phyloP scores from a whole-genome alignment of 2,888 invertebrate genomes.

The Nephrocerus scutellatus region DNA sequence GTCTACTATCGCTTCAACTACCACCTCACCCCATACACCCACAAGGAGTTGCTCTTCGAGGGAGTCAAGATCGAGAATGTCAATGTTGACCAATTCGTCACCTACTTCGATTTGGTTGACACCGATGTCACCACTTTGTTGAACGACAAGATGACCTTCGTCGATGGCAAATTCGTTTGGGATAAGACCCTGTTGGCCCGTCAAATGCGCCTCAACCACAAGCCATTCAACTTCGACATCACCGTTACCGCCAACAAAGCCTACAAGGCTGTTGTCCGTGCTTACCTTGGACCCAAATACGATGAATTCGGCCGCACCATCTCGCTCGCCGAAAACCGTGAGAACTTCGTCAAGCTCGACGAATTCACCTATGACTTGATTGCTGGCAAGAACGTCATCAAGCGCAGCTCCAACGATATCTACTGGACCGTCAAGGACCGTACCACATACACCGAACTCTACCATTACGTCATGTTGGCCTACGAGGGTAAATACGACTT shows the following conservation, averaged over 20 bases:
- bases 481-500: conserved; percentile 46
- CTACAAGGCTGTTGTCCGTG: conserved; percentile 54
- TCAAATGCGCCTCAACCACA: conserved; percentile 63
- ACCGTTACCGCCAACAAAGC: conserved; percentile 54
- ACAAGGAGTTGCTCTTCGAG: conserved; percentile 53
- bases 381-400: conserved; percentile 47
- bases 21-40: conserved; percentile 55
- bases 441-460: conserved; percentile 42
- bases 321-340: conserved; percentile 54
- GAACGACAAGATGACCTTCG: conserved; percentile 28
- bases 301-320: conserved; percentile 49
- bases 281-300: conserved; percentile 64
- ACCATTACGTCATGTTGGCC: conserved; percentile 48
- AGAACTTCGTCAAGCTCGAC: conserved; percentile 59
- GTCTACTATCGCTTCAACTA: conserved; percentile 55
- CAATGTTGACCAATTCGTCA: conserved; percentile 58
- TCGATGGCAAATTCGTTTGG: conserved; percentile 39
- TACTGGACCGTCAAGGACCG: conserved; percentile 53
- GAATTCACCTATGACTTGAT: conserved; percentile 54
- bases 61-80: conserved; percentile 58
- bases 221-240: conserved; percentile 56
- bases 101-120: conserved; percentile 60
- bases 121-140: conserved; percentile 50
- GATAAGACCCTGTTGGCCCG: conserved; percentile 48
- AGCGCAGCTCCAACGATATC: conserved; percentile 30